These are phyloP conservation scores for Megalonaias nervosa DNA, from an alignment of 1,140 invertebrate species.

Conservation along the genomic window DNA sequence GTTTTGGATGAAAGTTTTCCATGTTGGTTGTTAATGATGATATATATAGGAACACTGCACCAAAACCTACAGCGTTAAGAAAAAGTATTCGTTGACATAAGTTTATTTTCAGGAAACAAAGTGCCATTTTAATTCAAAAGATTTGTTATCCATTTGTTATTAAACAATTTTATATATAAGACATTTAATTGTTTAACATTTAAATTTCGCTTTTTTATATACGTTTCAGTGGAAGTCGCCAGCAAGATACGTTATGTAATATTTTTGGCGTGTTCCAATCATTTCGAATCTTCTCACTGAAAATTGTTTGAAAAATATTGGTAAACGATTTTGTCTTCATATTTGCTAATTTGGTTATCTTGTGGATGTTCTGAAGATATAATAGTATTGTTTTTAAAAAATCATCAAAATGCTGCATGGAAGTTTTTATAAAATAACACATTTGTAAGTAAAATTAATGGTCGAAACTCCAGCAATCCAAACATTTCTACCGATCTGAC, in stretches of 20 bases:
- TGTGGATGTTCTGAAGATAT: not conserved
- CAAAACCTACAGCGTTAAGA: conserved; percentile 45
- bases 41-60: conserved; percentile 62
- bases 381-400: no score
- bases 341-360: not conserved
- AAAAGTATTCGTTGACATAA: not conserved
- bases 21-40: conserved; percentile 52
- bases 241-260: no score
- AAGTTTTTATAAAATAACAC: no score
- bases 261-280: no score
- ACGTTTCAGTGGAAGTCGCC: no score
- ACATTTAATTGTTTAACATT: not conserved
- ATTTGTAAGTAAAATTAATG: no score
- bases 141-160: not conserved
- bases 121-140: not conserved
- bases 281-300: no score
- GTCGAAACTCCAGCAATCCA: no score
- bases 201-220: not conserved
- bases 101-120: conserved; percentile 1
- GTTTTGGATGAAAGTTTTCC: conserved; percentile 50
- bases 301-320: not conserved
- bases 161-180: not conserved
- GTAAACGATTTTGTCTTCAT: not conserved
- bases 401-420: no score
- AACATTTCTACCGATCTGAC: no score